Evolutionary conservation across 2,797 vertebrate species (phyloP), one percentile per base, ranked within the genome.

Genomic region (Luscinia megarhynchos): DNA sequence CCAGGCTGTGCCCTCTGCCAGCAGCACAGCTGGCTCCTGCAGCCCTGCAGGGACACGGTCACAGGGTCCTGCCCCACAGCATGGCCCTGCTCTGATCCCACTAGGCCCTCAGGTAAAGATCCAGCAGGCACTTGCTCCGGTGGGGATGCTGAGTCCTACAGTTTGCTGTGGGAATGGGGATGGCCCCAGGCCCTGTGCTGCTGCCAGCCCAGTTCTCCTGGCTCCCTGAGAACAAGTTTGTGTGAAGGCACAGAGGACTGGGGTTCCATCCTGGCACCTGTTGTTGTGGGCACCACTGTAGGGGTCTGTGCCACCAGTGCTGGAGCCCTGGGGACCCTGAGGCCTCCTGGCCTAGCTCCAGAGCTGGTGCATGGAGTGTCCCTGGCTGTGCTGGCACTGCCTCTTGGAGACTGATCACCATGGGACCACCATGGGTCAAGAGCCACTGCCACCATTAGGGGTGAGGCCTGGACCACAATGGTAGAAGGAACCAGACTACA

Each of bases 1-100:
- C 43, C 0, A 0, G 21, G 19, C 48, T 53, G 51, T 64, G 30
- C 36, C 40, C 43, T 58, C 51, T 50, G 38, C 43, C 0, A 0
- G 41, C 27, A 94, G 45, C 46, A 57, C 6, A 4, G 16, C 23
- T 9, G 1, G 29, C 6, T 77, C 23, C 68, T 24, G 53, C 1
- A 76, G 34, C n/a, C 48, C 12, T 10, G 4, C 0, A 3, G 55
- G 50, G 26, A 77, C 58, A 40, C 0, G 0, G 68, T 21, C 30
- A 59, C 32, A 30, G 32, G 27, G 41, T 77, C 15, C 72, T 92
- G 57, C 4, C 11, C 29, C 11, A 6, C 20, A 17, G 10, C 36
- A 30, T 0, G 0, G 27, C 26, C 26, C 57, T 79, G 36, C 12
- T 63, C 43, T 0, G 2, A 32, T n/a, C 63, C 67, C 84, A 67